Percentiles rank a stretch among this genome's conserved stretches.
phyloP scores from a whole-genome alignment of 2,113 vertebrate species.

The Lasiurus borealis region DNA sequence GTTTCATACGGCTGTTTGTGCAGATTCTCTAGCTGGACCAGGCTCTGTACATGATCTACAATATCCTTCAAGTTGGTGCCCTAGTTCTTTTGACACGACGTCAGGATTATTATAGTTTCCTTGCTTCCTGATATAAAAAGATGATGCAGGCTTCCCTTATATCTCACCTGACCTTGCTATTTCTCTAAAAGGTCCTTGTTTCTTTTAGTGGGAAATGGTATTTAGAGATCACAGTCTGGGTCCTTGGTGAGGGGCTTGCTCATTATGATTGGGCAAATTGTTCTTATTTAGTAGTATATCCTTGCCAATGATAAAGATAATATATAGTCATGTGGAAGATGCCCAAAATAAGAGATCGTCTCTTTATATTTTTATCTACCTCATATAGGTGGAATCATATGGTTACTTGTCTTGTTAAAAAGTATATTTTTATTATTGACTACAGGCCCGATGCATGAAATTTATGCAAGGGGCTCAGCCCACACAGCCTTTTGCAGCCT shows the following conservation, averaged over 20 bases:
- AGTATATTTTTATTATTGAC: no score
- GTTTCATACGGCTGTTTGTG: constrained; percentile 99
- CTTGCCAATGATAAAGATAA: neutral
- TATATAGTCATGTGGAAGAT: neutral
- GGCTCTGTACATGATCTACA: constrained; percentile 89
- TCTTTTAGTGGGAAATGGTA: neutral
- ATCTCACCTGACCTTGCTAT: neutral
- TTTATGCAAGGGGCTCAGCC: no score
- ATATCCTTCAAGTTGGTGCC: neutral
- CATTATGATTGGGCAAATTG: neutral
- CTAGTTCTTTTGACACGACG: constrained; percentile 5
- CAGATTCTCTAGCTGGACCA: constrained; percentile 99
- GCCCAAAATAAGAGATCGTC: neutral
- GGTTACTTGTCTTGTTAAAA: no score
- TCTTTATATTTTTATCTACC: no score
- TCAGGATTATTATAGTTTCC: neutral
- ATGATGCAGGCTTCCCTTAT: neutral
- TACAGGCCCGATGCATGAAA: no score
- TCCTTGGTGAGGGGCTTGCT: neutral
- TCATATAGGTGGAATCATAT: neutral
- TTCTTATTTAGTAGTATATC: neutral
- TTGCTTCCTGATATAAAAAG: neutral
- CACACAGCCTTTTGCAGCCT: no score
- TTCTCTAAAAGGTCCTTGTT: neutral
- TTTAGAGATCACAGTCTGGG: neutral